Conservation (phyloP, 2,888 invertebrate species). For the Yponomeuta sedellus region DNA sequence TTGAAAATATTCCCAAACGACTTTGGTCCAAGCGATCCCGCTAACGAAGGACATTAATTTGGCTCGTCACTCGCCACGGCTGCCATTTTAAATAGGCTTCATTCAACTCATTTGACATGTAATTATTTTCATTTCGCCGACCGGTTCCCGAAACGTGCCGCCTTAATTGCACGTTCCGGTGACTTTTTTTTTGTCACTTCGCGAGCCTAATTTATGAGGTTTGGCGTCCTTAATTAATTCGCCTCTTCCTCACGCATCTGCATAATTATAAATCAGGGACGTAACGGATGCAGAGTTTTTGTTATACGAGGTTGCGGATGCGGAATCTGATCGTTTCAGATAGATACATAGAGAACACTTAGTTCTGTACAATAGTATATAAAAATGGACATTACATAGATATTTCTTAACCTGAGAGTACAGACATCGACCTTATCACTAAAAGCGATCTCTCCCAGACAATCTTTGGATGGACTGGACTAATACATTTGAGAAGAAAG, state of each 20-base stretch:
- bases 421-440: too few relatives aligned
- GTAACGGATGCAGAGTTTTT: background rate
- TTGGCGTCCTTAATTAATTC: conserved; percentile 47
- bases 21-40: background rate
- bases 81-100: conserved; percentile 56
- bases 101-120: conserved; percentile 61
- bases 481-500: too few relatives aligned
- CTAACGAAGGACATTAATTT: conserved; percentile 32
- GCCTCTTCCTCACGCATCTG: conserved; percentile 27
- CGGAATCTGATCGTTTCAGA: too few relatives aligned
- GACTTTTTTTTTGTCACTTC: conserved; percentile 46
- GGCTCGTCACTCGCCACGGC: conserved; percentile 31
- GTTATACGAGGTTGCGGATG: background rate
- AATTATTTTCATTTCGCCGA: conserved; percentile 59
- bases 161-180: conserved; percentile 23
- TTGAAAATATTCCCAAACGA: background rate
- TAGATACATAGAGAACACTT: too few relatives aligned
- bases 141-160: conserved; percentile 44
- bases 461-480: too few relatives aligned
- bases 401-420: too few relatives aligned
- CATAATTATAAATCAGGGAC: conserved; percentile 8
- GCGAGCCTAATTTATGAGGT: conserved; percentile 45
- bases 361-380: too few relatives aligned
- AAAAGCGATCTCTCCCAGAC: too few relatives aligned
- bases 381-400: too few relatives aligned